Evolutionary conservation across 2,797 vertebrate genomes (phyloP).

Genomic region (Ciconia nigra): DNA sequence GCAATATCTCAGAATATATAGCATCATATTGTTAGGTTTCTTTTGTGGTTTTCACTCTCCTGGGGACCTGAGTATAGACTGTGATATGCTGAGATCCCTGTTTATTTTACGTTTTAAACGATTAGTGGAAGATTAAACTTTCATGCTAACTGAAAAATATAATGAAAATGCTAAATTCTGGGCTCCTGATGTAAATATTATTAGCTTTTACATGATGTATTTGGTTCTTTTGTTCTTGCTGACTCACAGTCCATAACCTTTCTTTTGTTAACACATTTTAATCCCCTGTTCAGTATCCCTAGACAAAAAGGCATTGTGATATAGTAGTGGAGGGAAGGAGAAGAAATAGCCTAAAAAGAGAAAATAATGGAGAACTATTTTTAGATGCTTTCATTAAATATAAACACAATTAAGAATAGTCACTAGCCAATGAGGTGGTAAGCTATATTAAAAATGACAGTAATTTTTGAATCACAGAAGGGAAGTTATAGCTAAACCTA

Average conservation of each 20-base stretch:
- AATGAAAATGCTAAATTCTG: constrained; percentile 59
- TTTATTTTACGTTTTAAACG: constrained; percentile 63
- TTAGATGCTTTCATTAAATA: neutral
- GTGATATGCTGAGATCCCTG: neutral
- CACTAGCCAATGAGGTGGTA: neutral
- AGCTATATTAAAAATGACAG: neutral
- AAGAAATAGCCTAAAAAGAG: neutral
- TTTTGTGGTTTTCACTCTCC: constrained; percentile 49
- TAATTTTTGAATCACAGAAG: neutral
- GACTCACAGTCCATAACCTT: constrained; percentile 57
- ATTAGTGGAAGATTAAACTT: constrained; percentile 61
- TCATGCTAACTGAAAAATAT: constrained; percentile 44
- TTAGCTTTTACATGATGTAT: constrained; percentile 53
- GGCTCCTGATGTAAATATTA: constrained; percentile 50
- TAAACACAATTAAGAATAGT: neutral
- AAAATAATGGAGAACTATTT: neutral
- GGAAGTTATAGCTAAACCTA: neutral
- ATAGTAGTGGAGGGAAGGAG: neutral
- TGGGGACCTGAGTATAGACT: constrained; percentile 18
- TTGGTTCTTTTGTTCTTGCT: constrained; percentile 54
- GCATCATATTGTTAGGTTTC: constrained; percentile 41
- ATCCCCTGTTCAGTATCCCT: constrained; percentile 15
- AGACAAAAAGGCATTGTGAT: constrained; percentile 1
- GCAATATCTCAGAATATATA: constrained; percentile 62
- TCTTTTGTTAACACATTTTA: constrained; percentile 28